Evolutionary conservation across 1,140 invertebrate species (phyloP).

Genomic region (Musca domestica): DNA sequence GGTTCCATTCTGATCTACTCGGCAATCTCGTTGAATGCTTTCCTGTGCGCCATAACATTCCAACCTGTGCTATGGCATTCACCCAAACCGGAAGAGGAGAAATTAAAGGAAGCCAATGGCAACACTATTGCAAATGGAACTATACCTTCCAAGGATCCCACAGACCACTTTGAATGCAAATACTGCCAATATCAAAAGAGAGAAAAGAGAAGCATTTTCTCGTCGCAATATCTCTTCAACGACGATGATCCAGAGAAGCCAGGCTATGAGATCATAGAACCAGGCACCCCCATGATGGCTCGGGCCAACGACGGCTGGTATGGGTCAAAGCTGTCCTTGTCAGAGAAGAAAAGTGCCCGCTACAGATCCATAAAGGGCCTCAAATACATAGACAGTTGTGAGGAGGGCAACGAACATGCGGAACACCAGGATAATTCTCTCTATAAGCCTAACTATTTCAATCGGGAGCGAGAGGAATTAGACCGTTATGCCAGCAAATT

Average conservation of each 20-base stretch:
- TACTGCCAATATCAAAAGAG: conserved; percentile 42
- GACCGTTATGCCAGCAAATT: conserved; percentile 35
- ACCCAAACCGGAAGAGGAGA: conserved; percentile 29
- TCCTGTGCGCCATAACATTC: conserved; percentile 59
- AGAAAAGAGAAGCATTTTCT: conserved; percentile 57
- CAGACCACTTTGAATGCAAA: conserved; percentile 40
- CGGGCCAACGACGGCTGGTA: conserved; percentile 67
- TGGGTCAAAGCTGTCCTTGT: conserved; percentile 53
- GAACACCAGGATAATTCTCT: not conserved
- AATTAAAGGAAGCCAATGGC: conserved; percentile 35
- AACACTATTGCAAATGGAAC: conserved; percentile 39
- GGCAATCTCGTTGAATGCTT: conserved; percentile 59
- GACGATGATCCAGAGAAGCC: conserved; percentile 61
- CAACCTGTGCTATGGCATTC: conserved; percentile 65
- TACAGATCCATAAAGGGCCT: conserved; percentile 53
- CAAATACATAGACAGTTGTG: conserved; percentile 49
- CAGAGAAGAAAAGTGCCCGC: conserved; percentile 56
- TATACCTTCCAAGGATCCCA: conserved; percentile 53
- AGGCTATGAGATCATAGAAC: conserved; percentile 66
- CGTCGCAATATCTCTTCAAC: conserved; percentile 66
- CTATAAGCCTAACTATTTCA: conserved; percentile 52
- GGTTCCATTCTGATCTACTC: conserved; percentile 60
- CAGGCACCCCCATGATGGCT: conserved; percentile 65
- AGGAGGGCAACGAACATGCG: conserved; percentile 23
- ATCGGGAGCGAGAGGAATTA: conserved; percentile 52